Evolutionary conservation across 2,797 vertebrate species (phyloP).

Genomic region (Thaleichthys pacificus): DNA sequence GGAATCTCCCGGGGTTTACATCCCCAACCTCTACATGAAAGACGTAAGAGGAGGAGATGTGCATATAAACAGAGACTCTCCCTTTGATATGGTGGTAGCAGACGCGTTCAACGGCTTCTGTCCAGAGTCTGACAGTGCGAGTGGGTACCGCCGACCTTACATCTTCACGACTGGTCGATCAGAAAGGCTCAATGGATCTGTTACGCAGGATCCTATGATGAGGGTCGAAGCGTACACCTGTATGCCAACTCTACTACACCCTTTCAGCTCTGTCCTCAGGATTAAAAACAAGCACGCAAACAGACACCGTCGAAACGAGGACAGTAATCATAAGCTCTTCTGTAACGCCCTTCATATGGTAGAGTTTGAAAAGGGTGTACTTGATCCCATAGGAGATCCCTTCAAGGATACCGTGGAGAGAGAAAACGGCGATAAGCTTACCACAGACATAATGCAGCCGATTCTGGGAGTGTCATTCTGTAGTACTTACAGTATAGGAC

Average conservation of each 20-base stretch:
- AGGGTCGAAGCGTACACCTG: slow-evolving; percentile 10
- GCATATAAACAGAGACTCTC: not conserved
- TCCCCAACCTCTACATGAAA: slow-evolving; percentile 33
- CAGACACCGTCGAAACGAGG: not conserved
- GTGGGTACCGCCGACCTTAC: slow-evolving; percentile 13
- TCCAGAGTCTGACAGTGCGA: slow-evolving; percentile 18
- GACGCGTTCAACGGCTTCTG: slow-evolving; percentile 24
- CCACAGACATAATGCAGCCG: not conserved
- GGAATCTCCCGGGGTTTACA: slow-evolving; percentile 7
- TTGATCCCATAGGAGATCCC: not conserved
- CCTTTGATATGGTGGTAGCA: slow-evolving; percentile 23
- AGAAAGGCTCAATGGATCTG: not conserved
- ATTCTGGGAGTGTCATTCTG: not conserved
- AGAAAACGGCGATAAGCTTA: not conserved
- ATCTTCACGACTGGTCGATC: slow-evolving; percentile 21
- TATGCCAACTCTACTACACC: slow-evolving; percentile 20
- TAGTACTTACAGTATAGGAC: slow-evolving; percentile 1
- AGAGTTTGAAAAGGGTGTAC: not conserved
- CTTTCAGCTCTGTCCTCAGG: not conserved
- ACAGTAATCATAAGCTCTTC: not conserved
- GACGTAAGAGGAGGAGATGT: slow-evolving; percentile 19
- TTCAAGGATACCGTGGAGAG: not conserved
- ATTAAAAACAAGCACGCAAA: not conserved
- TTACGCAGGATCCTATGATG: not conserved
- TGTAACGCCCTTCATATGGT: not conserved